phyloP scores from a whole-genome alignment of 2,888 invertebrate species.

The Platynereis dumerilii region DNA sequence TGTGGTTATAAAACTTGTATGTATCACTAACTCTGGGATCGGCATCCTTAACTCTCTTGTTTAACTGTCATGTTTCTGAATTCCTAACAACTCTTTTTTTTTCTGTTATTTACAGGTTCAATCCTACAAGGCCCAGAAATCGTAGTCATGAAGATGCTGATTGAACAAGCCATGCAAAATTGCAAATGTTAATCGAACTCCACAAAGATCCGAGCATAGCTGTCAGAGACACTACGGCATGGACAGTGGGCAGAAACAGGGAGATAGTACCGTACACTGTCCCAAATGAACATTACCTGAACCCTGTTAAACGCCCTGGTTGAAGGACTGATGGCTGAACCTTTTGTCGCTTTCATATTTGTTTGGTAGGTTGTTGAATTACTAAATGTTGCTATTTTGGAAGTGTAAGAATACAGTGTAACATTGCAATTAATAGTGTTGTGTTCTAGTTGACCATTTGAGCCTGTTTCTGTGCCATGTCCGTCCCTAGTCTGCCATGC shows the following conservation, averaged over 20 bases:
- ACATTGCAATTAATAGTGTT: no score
- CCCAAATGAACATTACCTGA: conserved; percentile 79
- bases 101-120: conserved; percentile 67
- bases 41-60: no score
- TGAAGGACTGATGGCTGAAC: conserved; percentile 85
- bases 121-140: conserved; percentile 91
- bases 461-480: no score
- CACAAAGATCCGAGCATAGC: conserved; percentile 94
- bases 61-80: no score
- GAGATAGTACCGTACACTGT: conserved; percentile 96
- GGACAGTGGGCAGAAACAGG: conserved; percentile 97
- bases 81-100: no score
- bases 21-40: no score
- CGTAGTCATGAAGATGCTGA: conserved; percentile 85
- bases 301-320: conserved; percentile 70
- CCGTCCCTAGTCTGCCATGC: no score
- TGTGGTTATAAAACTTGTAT: no score
- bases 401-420: no score
- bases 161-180: conserved; percentile 97
- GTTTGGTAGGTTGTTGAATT: no score
- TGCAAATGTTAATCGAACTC: conserved; percentile 88
- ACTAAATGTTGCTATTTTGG: no score
- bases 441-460: no score
- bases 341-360: conserved; percentile 89
- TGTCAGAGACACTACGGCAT: conserved; percentile 96